Conservation (phyloP, 1,140 invertebrate genomes). For the Heliothis subflexa region DNA sequence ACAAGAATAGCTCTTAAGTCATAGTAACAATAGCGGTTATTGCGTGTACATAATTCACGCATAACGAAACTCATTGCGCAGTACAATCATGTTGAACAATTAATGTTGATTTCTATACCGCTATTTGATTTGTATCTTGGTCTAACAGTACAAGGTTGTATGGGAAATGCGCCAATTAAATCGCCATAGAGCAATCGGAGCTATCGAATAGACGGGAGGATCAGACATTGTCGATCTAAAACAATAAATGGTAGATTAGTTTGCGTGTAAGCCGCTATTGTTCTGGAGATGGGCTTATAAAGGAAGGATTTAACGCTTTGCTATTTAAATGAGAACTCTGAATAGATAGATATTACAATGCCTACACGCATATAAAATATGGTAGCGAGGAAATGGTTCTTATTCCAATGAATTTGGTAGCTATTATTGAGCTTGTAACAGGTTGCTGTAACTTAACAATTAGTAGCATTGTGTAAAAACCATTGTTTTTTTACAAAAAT, state of each 20-base stretch:
- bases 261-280: conserved; percentile 47
- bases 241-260: conserved; percentile 61
- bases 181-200: conserved; percentile 56
- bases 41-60: conserved; percentile 22
- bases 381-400: neutral
- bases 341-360: neutral
- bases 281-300: conserved; percentile 15
- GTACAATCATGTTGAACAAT: conserved; percentile 69
- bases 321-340: conserved; percentile 20
- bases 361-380: neutral
- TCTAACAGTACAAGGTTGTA: conserved; percentile 65
- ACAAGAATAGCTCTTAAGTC: conserved; percentile 12
- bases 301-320: conserved; percentile 19
- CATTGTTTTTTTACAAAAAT: too few relatives aligned
- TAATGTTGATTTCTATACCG: conserved; percentile 74
- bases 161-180: conserved; percentile 72
- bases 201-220: conserved; percentile 44
- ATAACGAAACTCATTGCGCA: conserved; percentile 40
- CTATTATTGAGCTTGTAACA: too few relatives aligned
- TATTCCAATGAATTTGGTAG: too few relatives aligned
- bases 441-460: too few relatives aligned
- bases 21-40: conserved; percentile 37
- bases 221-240: conserved; percentile 51
- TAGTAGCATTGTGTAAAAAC: too few relatives aligned
- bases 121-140: conserved; percentile 70